Conservation (phyloP, 2,797 vertebrate species). For the Liparis tanakae region DNA sequence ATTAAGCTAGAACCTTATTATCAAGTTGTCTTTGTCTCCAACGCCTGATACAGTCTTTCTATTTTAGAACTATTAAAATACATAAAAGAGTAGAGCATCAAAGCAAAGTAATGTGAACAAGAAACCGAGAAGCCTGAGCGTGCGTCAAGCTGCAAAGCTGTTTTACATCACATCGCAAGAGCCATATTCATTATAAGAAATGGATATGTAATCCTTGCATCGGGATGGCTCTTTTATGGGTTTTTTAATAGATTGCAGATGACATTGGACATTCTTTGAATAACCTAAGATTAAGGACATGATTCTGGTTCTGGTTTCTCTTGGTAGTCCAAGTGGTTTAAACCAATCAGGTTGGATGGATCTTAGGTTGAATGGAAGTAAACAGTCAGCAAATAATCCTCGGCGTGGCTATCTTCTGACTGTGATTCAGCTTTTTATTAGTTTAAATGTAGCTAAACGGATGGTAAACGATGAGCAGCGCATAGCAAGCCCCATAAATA, state of each 20-base stretch:
- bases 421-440: not conserved
- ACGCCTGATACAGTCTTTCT: slow-evolving; percentile 39
- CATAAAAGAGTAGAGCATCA: slow-evolving; percentile 16
- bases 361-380: not conserved
- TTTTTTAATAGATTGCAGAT: slow-evolving; percentile 1
- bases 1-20: slow-evolving; percentile 14
- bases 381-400: not conserved
- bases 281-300: not conserved
- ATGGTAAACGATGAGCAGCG: not conserved
- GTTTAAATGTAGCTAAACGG: not conserved
- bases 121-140: slow-evolving; percentile 10
- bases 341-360: not conserved
- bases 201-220: not conserved
- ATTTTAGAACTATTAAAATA: slow-evolving; percentile 21
- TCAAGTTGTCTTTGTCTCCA: slow-evolving; percentile 14
- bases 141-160: not conserved
- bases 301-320: not conserved
- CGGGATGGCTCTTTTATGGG: not conserved
- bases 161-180: slow-evolving; percentile 6
- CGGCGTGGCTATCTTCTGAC: not conserved
- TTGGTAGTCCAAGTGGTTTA: not conserved
- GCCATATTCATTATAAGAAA: not conserved
- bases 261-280: not conserved
- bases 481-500: not conserved
- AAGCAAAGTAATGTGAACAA: slow-evolving; percentile 7